These are phyloP conservation scores for Patella vulgata DNA, from an alignment of 1,140 invertebrate genomes.

Conservation along the genomic window DNA sequence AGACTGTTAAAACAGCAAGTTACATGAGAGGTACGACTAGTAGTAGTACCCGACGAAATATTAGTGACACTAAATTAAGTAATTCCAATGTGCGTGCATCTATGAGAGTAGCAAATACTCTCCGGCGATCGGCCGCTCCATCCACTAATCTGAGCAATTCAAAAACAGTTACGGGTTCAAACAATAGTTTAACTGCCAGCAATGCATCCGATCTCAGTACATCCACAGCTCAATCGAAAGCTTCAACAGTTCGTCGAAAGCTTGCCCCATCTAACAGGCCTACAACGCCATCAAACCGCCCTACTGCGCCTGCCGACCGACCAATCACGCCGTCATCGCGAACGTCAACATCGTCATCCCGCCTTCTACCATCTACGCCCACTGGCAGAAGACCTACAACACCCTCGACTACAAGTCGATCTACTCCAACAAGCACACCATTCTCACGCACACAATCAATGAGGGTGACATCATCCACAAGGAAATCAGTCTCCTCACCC, in stretches of 20 bases:
- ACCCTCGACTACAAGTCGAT: background rate
- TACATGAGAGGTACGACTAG: slow-evolving; percentile 40
- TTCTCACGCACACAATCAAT: slow-evolving; percentile 53
- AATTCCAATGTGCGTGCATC: slow-evolving; percentile 27
- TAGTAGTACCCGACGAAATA: slow-evolving; percentile 32
- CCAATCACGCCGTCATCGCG: slow-evolving; percentile 30
- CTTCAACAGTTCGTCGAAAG: slow-evolving; percentile 12
- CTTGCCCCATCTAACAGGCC: slow-evolving; percentile 18
- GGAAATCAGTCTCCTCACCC: background rate
- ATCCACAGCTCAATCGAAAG: slow-evolving; percentile 13
- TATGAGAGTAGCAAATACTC: slow-evolving; percentile 32
- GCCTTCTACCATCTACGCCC: slow-evolving; percentile 26
- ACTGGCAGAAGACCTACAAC: slow-evolving; percentile 15
- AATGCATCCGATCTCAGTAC: slow-evolving; percentile 37
- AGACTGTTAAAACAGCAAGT: slow-evolving; percentile 37
- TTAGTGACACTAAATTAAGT: slow-evolving; percentile 16
- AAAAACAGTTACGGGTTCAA: slow-evolving; percentile 33
- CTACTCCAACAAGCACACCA: slow-evolving; percentile 11
- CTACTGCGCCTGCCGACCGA: slow-evolving; percentile 12
- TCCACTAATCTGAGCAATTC: slow-evolving; percentile 39
- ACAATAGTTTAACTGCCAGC: slow-evolving; percentile 41
- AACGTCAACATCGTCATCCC: slow-evolving; percentile 5
- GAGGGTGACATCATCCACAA: slow-evolving; percentile 38
- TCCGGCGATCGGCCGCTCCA: slow-evolving; percentile 11
- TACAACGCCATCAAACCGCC: slow-evolving; percentile 17